Conservation (phyloP, 2,797 vertebrate genomes). For the Darevskia nairensis region DNA sequence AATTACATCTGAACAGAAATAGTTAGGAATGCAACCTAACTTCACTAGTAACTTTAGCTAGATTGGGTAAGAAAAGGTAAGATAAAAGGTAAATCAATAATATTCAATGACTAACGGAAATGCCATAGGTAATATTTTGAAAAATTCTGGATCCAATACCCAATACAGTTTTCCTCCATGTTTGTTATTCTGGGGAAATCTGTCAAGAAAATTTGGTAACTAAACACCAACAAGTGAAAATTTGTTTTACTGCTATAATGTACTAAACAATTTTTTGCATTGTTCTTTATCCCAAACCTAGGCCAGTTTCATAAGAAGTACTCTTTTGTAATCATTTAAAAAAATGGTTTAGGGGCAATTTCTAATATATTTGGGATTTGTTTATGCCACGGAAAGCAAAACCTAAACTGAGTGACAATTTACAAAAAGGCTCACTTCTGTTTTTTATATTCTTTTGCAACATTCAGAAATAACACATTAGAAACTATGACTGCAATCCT, state of each 20-base stretch:
- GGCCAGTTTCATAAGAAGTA: not conserved
- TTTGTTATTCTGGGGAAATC: not conserved
- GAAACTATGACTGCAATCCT: not conserved
- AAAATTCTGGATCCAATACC: not conserved
- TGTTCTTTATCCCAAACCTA: not conserved
- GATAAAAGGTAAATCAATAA: not conserved
- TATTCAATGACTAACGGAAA: not conserved
- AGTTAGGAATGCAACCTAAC: too few species aligned
- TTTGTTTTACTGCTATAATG: not conserved
- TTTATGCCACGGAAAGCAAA: not conserved
- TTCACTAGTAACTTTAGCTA: not conserved
- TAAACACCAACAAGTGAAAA: not conserved
- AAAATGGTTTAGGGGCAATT: not conserved
- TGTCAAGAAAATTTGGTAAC: not conserved
- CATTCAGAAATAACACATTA: not conserved
- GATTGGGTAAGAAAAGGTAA: not conserved
- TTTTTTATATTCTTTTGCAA: not conserved
- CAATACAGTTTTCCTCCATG: not conserved
- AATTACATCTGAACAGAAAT: not conserved
- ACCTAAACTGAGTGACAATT: too few species aligned
- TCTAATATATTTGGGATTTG: not conserved
- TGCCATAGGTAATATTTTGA: not conserved
- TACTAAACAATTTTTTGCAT: not conserved
- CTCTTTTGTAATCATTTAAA: not conserved
- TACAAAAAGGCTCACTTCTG: not conserved